These are phyloP conservation scores for Apteryx mantelli DNA, from an alignment of 2,113 vertebrate species.

Conservation along the genomic window DNA sequence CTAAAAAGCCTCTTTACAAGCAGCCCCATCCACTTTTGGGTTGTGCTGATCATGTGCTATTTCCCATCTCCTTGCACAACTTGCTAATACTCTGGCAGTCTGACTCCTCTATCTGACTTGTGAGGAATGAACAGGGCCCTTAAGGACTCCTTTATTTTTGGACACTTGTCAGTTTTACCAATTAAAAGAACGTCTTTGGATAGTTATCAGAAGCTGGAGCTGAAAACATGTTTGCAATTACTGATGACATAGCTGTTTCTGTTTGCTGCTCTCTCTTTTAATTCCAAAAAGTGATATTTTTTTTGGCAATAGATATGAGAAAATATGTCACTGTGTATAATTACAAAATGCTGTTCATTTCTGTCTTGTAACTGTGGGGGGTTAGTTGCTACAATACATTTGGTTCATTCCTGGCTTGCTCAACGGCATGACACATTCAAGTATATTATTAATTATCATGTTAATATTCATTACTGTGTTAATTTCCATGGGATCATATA, in stretches of 20 bases:
- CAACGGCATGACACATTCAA: conserved; percentile 35
- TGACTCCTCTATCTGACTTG: conserved; percentile 16
- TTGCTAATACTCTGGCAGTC: not conserved
- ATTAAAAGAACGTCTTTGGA: conserved; percentile 61
- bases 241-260: conserved; percentile 73
- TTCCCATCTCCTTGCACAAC: conserved; percentile 18
- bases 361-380: conserved; percentile 30
- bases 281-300: conserved; percentile 69
- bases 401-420: conserved; percentile 49
- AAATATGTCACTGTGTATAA: conserved; percentile 67
- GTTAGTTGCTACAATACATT: conserved; percentile 42
- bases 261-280: conserved; percentile 69
- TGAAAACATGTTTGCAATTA: conserved; percentile 61
- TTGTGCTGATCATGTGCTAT: not conserved
- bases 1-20: not conserved
- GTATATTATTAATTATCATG: conserved; percentile 61
- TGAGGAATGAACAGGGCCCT: conserved; percentile 18
- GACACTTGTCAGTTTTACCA: conserved; percentile 64
- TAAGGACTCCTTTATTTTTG: conserved; percentile 42
- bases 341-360: conserved; percentile 68
- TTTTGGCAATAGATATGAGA: conserved; percentile 66
- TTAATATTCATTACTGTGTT: conserved; percentile 46
- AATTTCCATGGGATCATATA: conserved; percentile 31
- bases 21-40: not conserved
- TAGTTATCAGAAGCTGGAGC: conserved; percentile 56